Conservation (phyloP, 2,113 vertebrate genomes). For the Pelecanoides urinatrix region DNA sequence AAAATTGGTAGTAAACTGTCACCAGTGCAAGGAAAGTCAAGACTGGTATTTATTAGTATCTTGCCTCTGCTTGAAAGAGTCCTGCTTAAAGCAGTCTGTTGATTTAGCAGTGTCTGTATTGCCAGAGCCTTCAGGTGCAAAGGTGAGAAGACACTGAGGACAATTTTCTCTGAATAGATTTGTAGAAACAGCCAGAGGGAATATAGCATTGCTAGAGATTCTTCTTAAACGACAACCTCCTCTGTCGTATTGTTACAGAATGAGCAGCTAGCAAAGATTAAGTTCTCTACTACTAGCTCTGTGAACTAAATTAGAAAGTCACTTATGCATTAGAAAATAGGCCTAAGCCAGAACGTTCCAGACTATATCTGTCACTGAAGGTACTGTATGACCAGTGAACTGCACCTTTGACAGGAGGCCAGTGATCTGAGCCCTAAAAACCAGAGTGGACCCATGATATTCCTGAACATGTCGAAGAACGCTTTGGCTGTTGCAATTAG, state of each 20-base stretch:
- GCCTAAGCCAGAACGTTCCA: not conserved
- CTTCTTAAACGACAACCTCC: not conserved
- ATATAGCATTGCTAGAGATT: not conserved
- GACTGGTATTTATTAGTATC: not conserved
- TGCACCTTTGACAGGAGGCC: not conserved
- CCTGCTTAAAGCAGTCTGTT: not conserved
- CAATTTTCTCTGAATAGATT: not conserved
- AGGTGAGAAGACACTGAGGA: not conserved
- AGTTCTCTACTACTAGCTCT: not conserved
- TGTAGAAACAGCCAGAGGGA: not conserved
- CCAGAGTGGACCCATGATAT: not conserved
- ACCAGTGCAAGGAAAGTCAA: not conserved
- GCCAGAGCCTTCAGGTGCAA: not conserved
- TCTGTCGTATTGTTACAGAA: not conserved
- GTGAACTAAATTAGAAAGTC: not conserved
- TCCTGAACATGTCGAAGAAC: not conserved
- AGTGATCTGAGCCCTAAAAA: not conserved
- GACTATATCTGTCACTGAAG: not conserved
- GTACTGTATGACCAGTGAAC: not conserved
- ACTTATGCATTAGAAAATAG: not conserved
- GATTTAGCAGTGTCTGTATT: not conserved
- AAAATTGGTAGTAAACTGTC: not conserved
- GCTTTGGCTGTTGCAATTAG: not conserved
- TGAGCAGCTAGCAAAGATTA: not conserved
- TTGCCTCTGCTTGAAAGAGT: not conserved